Evolutionary conservation across 2,113 vertebrate species (phyloP).

Genomic region (Vimba vimba): DNA sequence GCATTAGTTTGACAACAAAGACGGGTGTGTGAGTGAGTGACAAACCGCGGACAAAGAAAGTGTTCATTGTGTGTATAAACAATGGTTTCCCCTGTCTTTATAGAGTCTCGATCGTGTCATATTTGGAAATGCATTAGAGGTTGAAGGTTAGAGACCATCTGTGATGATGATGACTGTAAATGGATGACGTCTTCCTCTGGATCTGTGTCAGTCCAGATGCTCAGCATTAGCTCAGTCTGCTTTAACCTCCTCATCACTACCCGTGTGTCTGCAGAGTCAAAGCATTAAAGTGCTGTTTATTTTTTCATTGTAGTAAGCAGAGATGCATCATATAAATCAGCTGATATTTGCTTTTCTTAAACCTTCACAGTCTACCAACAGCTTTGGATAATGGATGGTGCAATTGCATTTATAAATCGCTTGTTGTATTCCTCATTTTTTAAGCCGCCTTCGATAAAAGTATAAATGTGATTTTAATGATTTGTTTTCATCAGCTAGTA

Average conservation of each 20-base stretch:
- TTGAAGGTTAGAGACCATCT: conserved; percentile 11
- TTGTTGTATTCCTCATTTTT: no score
- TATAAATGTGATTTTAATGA: no score
- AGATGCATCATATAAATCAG: not conserved
- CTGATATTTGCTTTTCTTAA: not conserved
- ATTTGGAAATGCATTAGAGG: not conserved
- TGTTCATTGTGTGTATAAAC: not conserved
- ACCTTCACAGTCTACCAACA: no score
- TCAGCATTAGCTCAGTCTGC: not conserved
- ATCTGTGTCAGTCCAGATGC: conserved; percentile 27
- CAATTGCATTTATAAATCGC: no score
- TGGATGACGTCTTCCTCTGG: conserved; percentile 30
- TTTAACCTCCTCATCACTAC: conserved; percentile 8
- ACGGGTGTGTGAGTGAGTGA: not conserved
- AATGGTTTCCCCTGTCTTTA: not conserved
- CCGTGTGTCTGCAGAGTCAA: not conserved
- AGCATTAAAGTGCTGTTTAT: not conserved
- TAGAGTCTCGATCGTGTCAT: not conserved
- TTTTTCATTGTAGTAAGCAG: not conserved
- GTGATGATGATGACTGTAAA: not conserved
- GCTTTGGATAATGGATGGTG: no score
- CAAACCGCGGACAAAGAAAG: conserved; percentile 11
- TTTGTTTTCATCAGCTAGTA: not conserved
- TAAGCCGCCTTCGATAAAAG: no score
- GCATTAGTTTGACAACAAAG: conserved; percentile 13